Evolutionary conservation across 2,888 invertebrate genomes (phyloP).

Genomic region (Bellardia pandia): DNA sequence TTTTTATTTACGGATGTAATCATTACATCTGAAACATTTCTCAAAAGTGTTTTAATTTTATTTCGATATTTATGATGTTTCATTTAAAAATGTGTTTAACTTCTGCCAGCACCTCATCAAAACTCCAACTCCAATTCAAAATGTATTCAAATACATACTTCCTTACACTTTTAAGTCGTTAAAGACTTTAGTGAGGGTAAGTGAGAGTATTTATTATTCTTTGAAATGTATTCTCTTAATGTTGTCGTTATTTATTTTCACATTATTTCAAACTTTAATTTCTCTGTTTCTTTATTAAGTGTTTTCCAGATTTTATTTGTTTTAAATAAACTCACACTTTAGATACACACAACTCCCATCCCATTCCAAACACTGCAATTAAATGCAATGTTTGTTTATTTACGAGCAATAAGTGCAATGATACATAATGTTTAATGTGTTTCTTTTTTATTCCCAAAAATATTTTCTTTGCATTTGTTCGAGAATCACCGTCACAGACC

Average conservation of each 20-base stretch:
- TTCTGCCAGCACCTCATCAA: constrained; percentile 58
- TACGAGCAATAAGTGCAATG: constrained; percentile 27
- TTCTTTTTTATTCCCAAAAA: not conserved
- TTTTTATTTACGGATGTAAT: not conserved
- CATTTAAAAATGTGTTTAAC: constrained; percentile 57
- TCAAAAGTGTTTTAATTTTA: constrained; percentile 41
- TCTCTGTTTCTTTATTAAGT: constrained; percentile 49
- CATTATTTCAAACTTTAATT: constrained; percentile 20
- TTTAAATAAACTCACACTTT: constrained; percentile 48
- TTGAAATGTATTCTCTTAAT: constrained; percentile 20
- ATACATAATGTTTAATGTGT: constrained; percentile 58
- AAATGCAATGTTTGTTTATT: constrained; percentile 15
- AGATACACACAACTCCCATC: not conserved
- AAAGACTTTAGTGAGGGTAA: not conserved
- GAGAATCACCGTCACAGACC: not conserved
- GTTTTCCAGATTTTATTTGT: constrained; percentile 57
- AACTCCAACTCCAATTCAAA: constrained; percentile 28
- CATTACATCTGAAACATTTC: constrained; percentile 4
- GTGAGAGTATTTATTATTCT: not conserved
- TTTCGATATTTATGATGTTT: constrained; percentile 24
- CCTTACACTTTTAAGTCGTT: constrained; percentile 10
- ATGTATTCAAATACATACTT: not conserved
- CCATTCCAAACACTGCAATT: too few relatives aligned
- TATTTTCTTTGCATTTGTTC: constrained; percentile 7
- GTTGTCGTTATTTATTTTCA: constrained; percentile 57